A percentile compares a stretch with the other conserved stretches of the same genome.
These are phyloP conservation scores for Euschistus heros DNA, from an alignment of 1,140 invertebrate genomes.

Conservation along the genomic window DNA sequence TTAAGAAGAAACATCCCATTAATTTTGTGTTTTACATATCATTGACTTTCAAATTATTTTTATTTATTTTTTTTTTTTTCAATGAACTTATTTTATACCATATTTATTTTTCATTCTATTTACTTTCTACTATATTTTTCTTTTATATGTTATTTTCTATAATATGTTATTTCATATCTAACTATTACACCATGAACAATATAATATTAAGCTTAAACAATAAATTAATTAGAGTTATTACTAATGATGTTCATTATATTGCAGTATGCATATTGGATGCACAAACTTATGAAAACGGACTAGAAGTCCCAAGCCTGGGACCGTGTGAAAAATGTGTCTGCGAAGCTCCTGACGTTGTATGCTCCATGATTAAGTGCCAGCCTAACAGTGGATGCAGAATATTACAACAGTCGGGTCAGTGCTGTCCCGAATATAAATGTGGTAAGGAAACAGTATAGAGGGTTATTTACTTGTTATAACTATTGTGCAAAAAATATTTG, in stretches of 20 bases:
- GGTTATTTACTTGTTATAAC: conserved; percentile 1
- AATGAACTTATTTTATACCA: no score
- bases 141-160: no score
- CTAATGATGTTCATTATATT: background rate
- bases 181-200: background rate
- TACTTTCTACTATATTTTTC: no score
- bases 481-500: no score
- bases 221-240: background rate
- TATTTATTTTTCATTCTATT: no score
- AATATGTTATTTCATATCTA: no score
- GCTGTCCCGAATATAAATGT: conserved; percentile 68
- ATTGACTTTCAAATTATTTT: no score
- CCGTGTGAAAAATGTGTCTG: conserved; percentile 32
- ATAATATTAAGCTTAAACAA: background rate
- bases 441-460: conserved; percentile 43
- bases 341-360: conserved; percentile 29
- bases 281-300: conserved; percentile 18
- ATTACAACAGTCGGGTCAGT: conserved; percentile 56
- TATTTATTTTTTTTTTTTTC: no score
- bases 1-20: no score
- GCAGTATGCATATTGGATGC: conserved; percentile 21
- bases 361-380: conserved; percentile 30
- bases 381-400: conserved; percentile 52
- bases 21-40: no score
- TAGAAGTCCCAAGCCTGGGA: conserved; percentile 26